Evolutionary conservation across 2,113 vertebrate genomes (phyloP).

Genomic region (Podarcis cretensis): DNA sequence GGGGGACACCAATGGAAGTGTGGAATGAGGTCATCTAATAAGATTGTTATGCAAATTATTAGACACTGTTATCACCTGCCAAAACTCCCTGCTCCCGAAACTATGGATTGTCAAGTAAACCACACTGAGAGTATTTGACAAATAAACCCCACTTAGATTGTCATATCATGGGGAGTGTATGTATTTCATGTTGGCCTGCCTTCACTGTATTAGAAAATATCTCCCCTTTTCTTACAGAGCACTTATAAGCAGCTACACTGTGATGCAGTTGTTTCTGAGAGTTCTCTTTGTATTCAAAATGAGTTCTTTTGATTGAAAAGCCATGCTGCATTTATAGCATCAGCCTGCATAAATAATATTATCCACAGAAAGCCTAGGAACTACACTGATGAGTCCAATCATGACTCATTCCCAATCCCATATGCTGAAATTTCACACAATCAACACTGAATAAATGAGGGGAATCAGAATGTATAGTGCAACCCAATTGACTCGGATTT

Average conservation of each 20-base stretch:
- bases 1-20: not conserved
- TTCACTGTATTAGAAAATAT: not conserved
- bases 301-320: not conserved
- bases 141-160: not conserved
- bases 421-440: constrained; percentile 22
- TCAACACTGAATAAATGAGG: constrained; percentile 12
- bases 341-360: constrained; percentile 4
- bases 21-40: not conserved
- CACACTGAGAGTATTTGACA: not conserved
- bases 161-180: not conserved
- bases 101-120: no score
- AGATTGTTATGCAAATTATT: not conserved
- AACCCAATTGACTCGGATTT: not conserved
- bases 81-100: not conserved
- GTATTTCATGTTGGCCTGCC: not conserved
- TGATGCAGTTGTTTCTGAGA: not conserved
- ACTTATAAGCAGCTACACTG: not conserved
- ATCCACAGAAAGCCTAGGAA: not conserved
- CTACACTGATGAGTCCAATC: not conserved
- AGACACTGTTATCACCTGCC: not conserved
- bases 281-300: constrained; percentile 17
- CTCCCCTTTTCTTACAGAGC: not conserved
- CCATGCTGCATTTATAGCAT: constrained; percentile 7
- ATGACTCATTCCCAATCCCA: constrained; percentile 13
- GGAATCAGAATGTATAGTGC: not conserved